These are phyloP conservation scores for Oophaga pumilio DNA, from an alignment of 2,113 vertebrate genomes.

Conservation along the genomic window DNA sequence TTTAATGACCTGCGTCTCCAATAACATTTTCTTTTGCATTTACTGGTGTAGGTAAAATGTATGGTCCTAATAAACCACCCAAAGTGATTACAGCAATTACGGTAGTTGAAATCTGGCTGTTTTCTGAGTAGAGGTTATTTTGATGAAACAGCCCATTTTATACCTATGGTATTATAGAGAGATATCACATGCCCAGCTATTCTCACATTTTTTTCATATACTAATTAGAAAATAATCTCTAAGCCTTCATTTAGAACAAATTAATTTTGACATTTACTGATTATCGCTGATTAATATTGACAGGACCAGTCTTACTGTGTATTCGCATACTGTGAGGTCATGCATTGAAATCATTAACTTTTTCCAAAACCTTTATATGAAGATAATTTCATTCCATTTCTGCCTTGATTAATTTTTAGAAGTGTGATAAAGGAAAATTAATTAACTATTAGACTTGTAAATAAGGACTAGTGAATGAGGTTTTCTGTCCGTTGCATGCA, in stretches of 20 bases:
- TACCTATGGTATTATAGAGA: not conserved
- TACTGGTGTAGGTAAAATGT: not conserved
- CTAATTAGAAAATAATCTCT: not conserved
- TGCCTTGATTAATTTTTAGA: not conserved
- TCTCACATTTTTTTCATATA: not conserved
- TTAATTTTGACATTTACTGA: not conserved
- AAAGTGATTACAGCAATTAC: not conserved
- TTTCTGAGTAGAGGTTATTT: not conserved
- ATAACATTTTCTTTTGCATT: not conserved
- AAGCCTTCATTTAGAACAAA: not conserved
- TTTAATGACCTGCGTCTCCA: not conserved
- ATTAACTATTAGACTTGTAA: not conserved
- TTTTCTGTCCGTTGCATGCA: not conserved
- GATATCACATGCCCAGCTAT: not conserved
- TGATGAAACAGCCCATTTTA: not conserved
- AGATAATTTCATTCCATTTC: not conserved
- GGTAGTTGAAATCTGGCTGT: not conserved
- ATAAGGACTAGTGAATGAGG: not conserved
- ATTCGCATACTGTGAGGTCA: not conserved
- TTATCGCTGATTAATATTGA: conserved; percentile 3
- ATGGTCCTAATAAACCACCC: not conserved
- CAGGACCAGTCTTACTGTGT: not conserved
- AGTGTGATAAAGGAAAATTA: not conserved
- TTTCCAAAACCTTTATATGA: not conserved
- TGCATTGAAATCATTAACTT: not conserved